These are phyloP conservation scores for Hyles lineata DNA, from an alignment of 2,888 invertebrate species.

Conservation along the genomic window DNA sequence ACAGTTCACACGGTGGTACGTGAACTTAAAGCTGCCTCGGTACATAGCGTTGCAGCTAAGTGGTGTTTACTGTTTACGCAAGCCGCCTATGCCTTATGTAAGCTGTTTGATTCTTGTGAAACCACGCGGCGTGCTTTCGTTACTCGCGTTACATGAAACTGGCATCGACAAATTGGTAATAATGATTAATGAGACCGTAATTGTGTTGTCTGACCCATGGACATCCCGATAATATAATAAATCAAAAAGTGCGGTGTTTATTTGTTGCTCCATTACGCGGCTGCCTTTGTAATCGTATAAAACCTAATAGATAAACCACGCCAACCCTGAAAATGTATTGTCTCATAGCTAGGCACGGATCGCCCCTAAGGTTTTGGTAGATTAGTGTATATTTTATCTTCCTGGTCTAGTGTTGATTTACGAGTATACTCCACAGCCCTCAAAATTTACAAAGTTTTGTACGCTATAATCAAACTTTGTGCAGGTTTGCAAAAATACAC, in stretches of 20 bases:
- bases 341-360: too few relatives aligned
- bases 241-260: conserved; percentile 19
- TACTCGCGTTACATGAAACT: conserved; percentile 60
- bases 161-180: conserved; percentile 64
- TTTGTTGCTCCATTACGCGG: conserved; percentile 14
- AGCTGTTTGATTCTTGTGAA: conserved; percentile 78
- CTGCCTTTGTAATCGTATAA: not conserved
- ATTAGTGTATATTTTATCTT: too few relatives aligned
- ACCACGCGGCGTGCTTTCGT: conserved; percentile 70
- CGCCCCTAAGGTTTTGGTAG: too few relatives aligned
- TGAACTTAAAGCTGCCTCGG: conserved; percentile 76
- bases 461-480: not conserved
- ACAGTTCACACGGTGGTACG: conserved; percentile 57
- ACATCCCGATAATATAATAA: conserved; percentile 33
- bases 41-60: conserved; percentile 69
- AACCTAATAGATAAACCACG: not conserved
- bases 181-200: conserved; percentile 60
- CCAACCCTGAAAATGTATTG: too few relatives aligned
- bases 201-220: conserved; percentile 42
- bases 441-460: too few relatives aligned
- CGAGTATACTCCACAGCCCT: too few relatives aligned
- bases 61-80: conserved; percentile 78
- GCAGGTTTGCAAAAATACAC: conserved; percentile 12
- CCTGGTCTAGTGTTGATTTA: too few relatives aligned
- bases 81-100: conserved; percentile 66